Evolutionary conservation across 2,797 vertebrate species (phyloP).

Genomic region (Poecilia picta): DNA sequence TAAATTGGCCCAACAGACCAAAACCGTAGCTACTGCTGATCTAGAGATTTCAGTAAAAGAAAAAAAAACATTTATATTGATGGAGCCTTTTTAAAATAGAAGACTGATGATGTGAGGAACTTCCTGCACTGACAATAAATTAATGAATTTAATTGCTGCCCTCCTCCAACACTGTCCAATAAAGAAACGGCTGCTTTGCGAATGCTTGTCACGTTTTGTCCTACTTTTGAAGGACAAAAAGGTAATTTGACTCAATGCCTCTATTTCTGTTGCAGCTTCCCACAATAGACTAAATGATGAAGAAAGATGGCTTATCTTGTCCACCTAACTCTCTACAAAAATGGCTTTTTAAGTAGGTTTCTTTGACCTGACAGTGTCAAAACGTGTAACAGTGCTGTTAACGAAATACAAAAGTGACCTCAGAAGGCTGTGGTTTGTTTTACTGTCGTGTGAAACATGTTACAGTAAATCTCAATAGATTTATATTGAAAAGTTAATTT

Average conservation of each 20-base stretch:
- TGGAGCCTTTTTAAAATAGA: background rate
- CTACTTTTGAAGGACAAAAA: slow-evolving; percentile 3
- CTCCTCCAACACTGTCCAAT: background rate
- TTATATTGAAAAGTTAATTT: background rate
- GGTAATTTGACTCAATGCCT: background rate
- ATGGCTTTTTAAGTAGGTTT: background rate
- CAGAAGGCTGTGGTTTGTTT: background rate
- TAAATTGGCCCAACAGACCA: background rate
- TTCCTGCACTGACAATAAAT: background rate
- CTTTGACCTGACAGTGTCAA: background rate
- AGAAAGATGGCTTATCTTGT: background rate
- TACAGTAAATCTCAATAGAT: background rate
- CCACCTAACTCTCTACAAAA: background rate
- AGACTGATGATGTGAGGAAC: background rate
- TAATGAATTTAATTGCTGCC: background rate
- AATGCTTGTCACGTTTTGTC: background rate
- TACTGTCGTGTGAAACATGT: background rate
- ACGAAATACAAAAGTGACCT: background rate
- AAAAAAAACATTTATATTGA: background rate
- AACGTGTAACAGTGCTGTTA: background rate
- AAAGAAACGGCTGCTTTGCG: background rate
- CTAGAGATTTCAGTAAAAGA: background rate
- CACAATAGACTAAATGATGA: background rate
- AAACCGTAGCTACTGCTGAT: background rate
- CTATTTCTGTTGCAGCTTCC: background rate